phyloP scores from a whole-genome alignment of 2,888 invertebrate species.

The Priocnemis perturbator region DNA sequence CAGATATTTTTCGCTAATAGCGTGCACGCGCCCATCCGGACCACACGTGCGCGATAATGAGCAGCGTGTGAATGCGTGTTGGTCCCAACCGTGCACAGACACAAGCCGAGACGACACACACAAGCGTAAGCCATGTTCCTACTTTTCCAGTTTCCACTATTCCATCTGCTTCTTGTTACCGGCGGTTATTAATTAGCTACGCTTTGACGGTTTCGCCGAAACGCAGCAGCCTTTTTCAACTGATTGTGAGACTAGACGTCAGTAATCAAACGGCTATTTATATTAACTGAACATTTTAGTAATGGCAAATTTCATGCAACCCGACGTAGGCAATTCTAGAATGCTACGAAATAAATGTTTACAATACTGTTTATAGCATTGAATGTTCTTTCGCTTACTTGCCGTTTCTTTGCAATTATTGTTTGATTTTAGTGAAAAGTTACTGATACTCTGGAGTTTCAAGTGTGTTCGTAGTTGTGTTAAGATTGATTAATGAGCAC shows the following conservation, averaged over 20 bases:
- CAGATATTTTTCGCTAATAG: conserved; percentile 67
- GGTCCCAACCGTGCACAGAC: conserved; percentile 12
- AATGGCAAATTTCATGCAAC: too few species aligned
- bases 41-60: conserved; percentile 73
- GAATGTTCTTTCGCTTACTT: too few species aligned
- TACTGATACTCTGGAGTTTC: too few species aligned
- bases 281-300: too few species aligned
- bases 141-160: conserved; percentile 48
- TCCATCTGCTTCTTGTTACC: conserved; percentile 73
- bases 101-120: conserved; percentile 29
- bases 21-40: conserved; percentile 72
- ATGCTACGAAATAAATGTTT: too few species aligned
- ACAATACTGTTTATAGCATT: too few species aligned
- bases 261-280: too few species aligned
- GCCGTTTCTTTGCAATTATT: too few species aligned
- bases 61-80: conserved; percentile 59
- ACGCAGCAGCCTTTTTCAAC: conserved; percentile 4
- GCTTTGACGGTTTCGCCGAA: conserved; percentile 23
- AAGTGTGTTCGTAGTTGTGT: too few species aligned
- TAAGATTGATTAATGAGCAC: too few species aligned
- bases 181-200: conserved; percentile 70
- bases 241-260: background rate
- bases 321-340: too few species aligned
- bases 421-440: too few species aligned
- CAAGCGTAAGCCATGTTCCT: conserved; percentile 36